Base-by-base conservation (phyloP, 2,888 invertebrate genomes). In the Drosophila pegasa region DNA sequence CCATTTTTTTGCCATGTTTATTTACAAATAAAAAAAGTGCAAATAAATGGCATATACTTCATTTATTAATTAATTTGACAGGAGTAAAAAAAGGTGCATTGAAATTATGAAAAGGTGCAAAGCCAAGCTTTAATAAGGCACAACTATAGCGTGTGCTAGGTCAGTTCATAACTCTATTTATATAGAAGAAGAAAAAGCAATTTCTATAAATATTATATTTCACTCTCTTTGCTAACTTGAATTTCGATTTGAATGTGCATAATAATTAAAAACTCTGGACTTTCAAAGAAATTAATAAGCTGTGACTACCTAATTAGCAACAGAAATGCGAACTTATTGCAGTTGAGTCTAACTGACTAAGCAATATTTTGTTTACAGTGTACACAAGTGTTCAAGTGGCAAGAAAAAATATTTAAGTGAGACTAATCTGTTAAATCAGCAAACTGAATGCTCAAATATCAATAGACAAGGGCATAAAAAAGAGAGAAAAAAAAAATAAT, bases 31-130 rank as follows among this genome's bases (percentile, higher is more conserved):
- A 73, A 62, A 78, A 80, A 73, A 64, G 63, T 67, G 66, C 67
- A 80, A 80, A 77, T 62, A 73, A 74, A 70, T 80, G 68, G 55
- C 57, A 80, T 64, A 66, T 63, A 51, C 51, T 37, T 29, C 64
- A 71, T 70, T 81, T 73, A 78, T 81, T 80, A 76, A 76, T 71
- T 67, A 81, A 69, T 71, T 69, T 71, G 71, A 76, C 64, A 45
- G 61, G 37, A 58, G 62, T 55, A 59, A 14, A 37, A 33, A 35
- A 18, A 60, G 37, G 37, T 50, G 40, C 22, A 55, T 33, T 40
- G 29, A 41, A 60, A 56, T 38, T 38, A 18, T n/a, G 12, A 18
- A 48, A 35, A 25, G 20, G 41, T 35, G 22, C 31, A 22, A 35
- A 43, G n/a, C n/a, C n/a, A n/a, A 12, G 8, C 37, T 38, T 65